Percentiles rank a stretch among this genome's conserved stretches.
These are phyloP conservation scores for Actinemys pallida DNA, from an alignment of 2,113 vertebrate genomes.

Conservation along the genomic window DNA sequence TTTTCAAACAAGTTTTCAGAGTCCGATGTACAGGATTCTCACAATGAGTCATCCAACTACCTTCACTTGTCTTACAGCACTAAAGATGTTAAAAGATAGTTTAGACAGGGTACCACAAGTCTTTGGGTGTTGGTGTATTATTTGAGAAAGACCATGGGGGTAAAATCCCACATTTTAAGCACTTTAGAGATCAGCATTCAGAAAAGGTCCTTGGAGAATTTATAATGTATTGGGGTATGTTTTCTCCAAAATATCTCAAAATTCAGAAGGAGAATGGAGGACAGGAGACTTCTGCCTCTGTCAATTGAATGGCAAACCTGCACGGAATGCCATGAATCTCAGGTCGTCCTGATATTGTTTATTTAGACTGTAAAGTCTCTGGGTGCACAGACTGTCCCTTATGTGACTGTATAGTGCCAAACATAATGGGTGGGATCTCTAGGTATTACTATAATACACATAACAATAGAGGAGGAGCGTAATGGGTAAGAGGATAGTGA, in stretches of 20 bases:
- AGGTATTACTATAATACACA: background rate
- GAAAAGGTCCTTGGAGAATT: background rate
- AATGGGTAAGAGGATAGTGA: background rate
- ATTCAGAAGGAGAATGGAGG: background rate
- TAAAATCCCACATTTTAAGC: background rate
- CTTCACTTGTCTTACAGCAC: background rate
- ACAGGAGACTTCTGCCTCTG: fast-evolving
- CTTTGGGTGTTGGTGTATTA: background rate
- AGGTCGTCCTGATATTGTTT: background rate
- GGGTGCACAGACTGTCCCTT: background rate
- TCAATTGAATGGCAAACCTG: background rate
- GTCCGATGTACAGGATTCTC: background rate
- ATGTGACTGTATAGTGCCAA: background rate
- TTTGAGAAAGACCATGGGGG: background rate
- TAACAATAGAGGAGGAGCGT: background rate
- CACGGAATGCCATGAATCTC: background rate
- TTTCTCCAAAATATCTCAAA: background rate
- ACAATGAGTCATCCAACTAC: background rate
- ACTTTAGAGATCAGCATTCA: fast-evolving
- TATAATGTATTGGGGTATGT: background rate
- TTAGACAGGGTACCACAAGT: background rate
- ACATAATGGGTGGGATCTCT: background rate
- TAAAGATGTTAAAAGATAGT: background rate
- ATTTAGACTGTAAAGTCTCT: background rate
- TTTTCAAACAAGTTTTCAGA: background rate